phyloP scores from a whole-genome alignment of 2,113 vertebrate genomes.

The Arothron firmamentum region DNA sequence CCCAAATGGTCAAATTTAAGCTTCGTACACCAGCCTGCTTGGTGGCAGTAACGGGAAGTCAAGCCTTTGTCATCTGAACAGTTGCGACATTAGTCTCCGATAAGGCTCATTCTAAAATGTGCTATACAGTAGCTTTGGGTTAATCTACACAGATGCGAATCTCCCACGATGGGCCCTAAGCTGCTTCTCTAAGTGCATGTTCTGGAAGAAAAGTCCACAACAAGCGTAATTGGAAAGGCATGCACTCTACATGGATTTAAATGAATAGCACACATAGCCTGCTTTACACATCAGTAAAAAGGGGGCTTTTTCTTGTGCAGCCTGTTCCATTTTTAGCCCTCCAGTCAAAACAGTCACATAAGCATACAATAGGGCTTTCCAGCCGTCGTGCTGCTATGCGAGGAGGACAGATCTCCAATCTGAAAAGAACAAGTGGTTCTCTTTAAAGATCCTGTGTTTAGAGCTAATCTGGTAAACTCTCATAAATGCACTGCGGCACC shows the following conservation, averaged over 20 bases:
- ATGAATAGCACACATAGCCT: constrained; percentile 47
- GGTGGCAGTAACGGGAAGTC: constrained; percentile 29
- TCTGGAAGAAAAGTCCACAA: constrained; percentile 46
- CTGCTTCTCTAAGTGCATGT: constrained; percentile 44
- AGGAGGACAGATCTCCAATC: constrained; percentile 68
- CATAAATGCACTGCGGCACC: constrained; percentile 66
- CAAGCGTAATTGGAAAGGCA: constrained; percentile 45
- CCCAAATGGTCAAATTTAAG: constrained; percentile 29
- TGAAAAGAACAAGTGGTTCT: constrained; percentile 64
- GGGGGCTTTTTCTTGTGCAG: constrained; percentile 32
- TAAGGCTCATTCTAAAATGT: constrained; percentile 56
- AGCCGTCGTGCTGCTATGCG: constrained; percentile 46
- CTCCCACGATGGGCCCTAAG: constrained; percentile 49
- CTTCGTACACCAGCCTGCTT: constrained; percentile 5
- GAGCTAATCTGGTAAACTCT: constrained; percentile 74
- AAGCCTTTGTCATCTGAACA: constrained; percentile 56
- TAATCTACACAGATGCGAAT: constrained; percentile 68
- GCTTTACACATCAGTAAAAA: constrained; percentile 58
- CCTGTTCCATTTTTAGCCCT: constrained; percentile 56
- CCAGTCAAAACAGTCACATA: constrained; percentile 53
- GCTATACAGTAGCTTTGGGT: constrained; percentile 47
- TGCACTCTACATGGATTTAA: constrained; percentile 59
- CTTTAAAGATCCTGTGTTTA: constrained; percentile 67
- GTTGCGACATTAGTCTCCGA: constrained; percentile 44
- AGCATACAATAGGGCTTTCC: constrained; percentile 61